phyloP scores from a whole-genome alignment of 2,888 invertebrate species.

The Iphiclides podalirius region DNA sequence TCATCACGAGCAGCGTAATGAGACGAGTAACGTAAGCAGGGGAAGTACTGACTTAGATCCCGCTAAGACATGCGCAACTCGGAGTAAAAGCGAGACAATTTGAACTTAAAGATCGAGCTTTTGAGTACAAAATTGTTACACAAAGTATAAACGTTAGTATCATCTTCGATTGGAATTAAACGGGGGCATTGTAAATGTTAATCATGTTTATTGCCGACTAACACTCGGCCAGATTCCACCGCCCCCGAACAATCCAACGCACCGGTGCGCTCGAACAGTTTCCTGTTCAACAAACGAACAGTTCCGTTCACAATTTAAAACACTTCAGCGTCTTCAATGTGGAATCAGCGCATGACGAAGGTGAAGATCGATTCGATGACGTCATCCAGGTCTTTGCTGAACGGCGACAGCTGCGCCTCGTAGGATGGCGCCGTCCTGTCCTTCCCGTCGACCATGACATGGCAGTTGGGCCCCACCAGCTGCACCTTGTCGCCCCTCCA shows the following conservation, averaged over 20 bases:
- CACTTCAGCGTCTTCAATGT: slow-evolving; percentile 8
- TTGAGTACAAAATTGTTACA: slow-evolving; percentile 5
- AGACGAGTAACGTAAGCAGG: not conserved
- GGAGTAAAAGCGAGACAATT: not conserved
- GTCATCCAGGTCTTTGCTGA: slow-evolving; percentile 71
- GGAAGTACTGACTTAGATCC: not conserved
- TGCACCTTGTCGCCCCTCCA: slow-evolving; percentile 61
- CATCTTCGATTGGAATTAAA: slow-evolving; percentile 4
- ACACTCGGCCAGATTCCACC: slow-evolving; percentile 2
- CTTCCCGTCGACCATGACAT: slow-evolving; percentile 61
- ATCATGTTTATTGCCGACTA: slow-evolving; percentile 13
- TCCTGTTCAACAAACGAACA: slow-evolving; percentile 12
- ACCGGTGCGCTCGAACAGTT: slow-evolving; percentile 10
- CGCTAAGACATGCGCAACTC: not conserved
- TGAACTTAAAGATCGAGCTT: not conserved
- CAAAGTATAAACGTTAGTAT: not conserved
- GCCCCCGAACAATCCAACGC: slow-evolving; percentile 1
- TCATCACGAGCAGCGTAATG: too few species aligned
- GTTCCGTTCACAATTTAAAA: slow-evolving; percentile 23
- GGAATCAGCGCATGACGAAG: slow-evolving; percentile 68
- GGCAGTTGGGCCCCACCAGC: slow-evolving; percentile 56
- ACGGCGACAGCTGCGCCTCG: slow-evolving; percentile 68
- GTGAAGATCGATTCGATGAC: slow-evolving; percentile 71
- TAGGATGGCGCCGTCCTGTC: slow-evolving; percentile 51
- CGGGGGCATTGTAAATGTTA: slow-evolving; percentile 1